A percentile compares a stretch with the other conserved stretches of the same genome.
Conservation (phyloP, 2,797 vertebrate species). For the Aselliscus stoliczkanus region DNA sequence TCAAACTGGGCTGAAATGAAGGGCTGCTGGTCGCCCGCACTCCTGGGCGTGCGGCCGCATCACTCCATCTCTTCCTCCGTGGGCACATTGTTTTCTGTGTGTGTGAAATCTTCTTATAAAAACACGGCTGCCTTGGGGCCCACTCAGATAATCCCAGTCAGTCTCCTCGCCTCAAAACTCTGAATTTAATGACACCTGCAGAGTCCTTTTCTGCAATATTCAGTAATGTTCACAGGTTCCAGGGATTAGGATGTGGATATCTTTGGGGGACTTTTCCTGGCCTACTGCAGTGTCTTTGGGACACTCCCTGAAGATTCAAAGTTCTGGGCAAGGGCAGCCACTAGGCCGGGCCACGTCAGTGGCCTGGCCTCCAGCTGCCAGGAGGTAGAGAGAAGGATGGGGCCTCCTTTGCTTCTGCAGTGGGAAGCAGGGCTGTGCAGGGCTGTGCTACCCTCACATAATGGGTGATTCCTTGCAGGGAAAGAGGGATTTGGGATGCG, state of each 20-base stretch:
- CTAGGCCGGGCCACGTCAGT: not conserved
- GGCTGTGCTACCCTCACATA: accelerated
- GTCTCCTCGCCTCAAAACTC: not conserved
- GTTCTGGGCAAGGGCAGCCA: not conserved
- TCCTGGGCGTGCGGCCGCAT: not conserved
- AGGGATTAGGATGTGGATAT: not conserved
- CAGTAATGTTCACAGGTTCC: not conserved
- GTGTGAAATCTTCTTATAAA: not conserved
- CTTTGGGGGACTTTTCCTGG: not conserved
- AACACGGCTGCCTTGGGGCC: not conserved
- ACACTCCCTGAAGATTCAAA: not conserved
- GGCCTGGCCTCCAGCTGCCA: not conserved
- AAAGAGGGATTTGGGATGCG: too few species aligned
- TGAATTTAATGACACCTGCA: not conserved
- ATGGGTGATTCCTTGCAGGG: not conserved
- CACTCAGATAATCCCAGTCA: not conserved
- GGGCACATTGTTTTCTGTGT: not conserved
- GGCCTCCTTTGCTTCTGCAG: not conserved
- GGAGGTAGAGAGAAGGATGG: not conserved
- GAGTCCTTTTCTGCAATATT: not conserved
- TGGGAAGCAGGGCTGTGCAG: not conserved
- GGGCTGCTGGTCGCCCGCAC: not conserved
- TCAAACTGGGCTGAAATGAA: not conserved
- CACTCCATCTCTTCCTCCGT: not conserved
- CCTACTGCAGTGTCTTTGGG: not conserved